phyloP scores from a whole-genome alignment of 2,113 vertebrate species.

The Vombatus ursinus region DNA sequence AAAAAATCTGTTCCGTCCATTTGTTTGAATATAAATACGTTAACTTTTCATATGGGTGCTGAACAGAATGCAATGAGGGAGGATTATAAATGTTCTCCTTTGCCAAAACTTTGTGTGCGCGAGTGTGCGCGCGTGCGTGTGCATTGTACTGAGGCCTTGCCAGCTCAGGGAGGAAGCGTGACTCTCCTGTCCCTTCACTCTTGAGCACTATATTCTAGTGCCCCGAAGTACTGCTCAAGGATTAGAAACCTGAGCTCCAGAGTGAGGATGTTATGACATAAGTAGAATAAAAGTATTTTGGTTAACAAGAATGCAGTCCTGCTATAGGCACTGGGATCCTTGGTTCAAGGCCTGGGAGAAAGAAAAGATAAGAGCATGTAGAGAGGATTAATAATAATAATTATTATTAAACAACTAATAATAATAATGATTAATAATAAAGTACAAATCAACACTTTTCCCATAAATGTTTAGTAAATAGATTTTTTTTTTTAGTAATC shows the following conservation, averaged over 20 bases:
- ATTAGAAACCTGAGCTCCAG: neutral
- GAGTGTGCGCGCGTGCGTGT: neutral
- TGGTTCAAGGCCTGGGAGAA: neutral
- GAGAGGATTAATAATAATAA: too few species aligned
- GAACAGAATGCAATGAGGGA: constrained; percentile 47
- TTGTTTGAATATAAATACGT: constrained; percentile 65
- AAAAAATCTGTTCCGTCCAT: constrained; percentile 58
- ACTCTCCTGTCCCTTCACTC: neutral
- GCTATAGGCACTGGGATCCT: neutral
- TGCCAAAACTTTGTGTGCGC: constrained; percentile 42
- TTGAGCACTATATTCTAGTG: neutral
- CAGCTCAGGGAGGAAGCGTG: neutral
- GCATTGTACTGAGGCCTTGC: neutral
- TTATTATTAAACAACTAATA: too few species aligned
- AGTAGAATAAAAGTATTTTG: fast-evolving
- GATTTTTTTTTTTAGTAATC: neutral
- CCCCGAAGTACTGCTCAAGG: neutral
- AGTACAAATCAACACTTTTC: neutral
- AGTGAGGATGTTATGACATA: neutral
- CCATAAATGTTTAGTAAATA: neutral
- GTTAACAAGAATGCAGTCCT: neutral
- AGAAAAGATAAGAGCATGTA: neutral
- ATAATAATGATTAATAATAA: neutral
- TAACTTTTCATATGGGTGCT: constrained; percentile 52
- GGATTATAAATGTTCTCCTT: constrained; percentile 27